Evolutionary conservation across 1,140 invertebrate species (phyloP).

Genomic region (Linepithema humile): DNA sequence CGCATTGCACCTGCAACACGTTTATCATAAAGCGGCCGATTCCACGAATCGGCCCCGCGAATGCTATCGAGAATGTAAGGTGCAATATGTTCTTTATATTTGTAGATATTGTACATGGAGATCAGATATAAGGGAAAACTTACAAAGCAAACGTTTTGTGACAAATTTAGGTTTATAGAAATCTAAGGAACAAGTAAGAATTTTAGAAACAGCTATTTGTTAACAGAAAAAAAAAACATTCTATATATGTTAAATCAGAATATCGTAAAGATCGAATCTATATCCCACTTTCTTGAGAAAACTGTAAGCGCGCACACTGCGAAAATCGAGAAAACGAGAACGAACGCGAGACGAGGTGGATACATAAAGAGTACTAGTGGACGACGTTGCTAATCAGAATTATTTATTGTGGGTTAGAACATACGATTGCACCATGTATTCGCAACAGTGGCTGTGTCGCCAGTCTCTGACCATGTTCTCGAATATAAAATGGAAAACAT

Average conservation of each 20-base stretch:
- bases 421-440: constrained; percentile 53
- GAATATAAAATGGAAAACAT: constrained; percentile 4
- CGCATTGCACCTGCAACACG: constrained; percentile 35
- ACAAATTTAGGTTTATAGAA: not conserved
- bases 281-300: not conserved
- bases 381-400: constrained; percentile 67
- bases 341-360: too few species aligned
- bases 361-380: constrained; percentile 64
- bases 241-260: not conserved
- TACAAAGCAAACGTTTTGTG: not conserved
- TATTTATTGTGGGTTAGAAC: constrained; percentile 69
- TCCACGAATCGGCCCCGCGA: not conserved
- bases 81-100: not conserved
- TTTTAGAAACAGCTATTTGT: not conserved
- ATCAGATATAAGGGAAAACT: not conserved
- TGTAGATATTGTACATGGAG: not conserved
- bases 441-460: not conserved
- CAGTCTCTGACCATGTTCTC: not conserved
- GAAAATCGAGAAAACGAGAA: too few species aligned
- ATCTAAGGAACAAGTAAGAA: not conserved
- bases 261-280: not conserved
- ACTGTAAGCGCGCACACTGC: too few species aligned
- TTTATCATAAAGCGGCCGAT: constrained; percentile 39
- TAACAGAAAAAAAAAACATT: not conserved
- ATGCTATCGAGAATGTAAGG: not conserved